Evolutionary conservation across 2,888 invertebrate genomes (phyloP).

Genomic region (Gastrophysa polygoni): DNA sequence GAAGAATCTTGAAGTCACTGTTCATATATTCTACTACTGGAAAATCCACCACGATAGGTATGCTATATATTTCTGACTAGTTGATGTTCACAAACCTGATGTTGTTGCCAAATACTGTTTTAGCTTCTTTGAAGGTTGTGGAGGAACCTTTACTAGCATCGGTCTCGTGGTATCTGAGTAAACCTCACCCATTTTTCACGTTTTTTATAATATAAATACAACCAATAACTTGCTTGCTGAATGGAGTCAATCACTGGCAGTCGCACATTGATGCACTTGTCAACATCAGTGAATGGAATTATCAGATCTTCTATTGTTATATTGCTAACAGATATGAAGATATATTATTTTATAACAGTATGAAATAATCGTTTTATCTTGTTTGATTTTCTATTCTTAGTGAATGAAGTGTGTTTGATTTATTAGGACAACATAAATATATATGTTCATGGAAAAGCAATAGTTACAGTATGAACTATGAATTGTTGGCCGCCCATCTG

Average conservation of each 20-base stretch:
- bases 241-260: too few species aligned
- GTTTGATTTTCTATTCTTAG: background rate
- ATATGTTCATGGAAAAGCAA: too few species aligned
- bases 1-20: too few species aligned
- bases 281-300: background rate
- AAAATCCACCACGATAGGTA: too few species aligned
- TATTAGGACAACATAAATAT: background rate
- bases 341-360: background rate
- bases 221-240: too few species aligned
- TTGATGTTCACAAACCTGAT: slow-evolving; percentile 30
- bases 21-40: too few species aligned
- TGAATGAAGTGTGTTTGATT: background rate
- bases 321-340: background rate
- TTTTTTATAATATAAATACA: background rate
- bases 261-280: too few species aligned
- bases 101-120: slow-evolving; percentile 29
- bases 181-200: slow-evolving; percentile 3
- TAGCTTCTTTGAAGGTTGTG: slow-evolving; percentile 17
- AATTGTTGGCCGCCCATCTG: too few species aligned
- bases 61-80: background rate
- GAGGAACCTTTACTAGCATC: slow-evolving; percentile 18
- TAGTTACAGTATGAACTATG: background rate
- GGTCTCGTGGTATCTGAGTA: slow-evolving; percentile 16
- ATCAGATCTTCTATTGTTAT: background rate
- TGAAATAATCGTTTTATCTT: background rate